Evolutionary conservation across 35 echinoderm and acorn worm species (phyloP), one percentile per base, ranked within the genome.

Genomic region (Ptychodera flava): DNA sequence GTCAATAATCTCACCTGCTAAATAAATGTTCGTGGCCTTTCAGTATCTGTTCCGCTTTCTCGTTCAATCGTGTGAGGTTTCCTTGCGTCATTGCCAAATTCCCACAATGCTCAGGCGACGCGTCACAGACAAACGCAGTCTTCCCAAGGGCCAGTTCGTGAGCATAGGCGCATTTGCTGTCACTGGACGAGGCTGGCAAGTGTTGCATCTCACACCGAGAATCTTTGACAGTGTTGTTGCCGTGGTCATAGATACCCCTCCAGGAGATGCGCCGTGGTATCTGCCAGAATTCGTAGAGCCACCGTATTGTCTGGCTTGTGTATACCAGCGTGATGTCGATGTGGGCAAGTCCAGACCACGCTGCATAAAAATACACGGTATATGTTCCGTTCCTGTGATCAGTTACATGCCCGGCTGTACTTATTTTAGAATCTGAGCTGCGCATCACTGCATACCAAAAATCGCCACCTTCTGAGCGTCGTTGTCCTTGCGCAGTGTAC

Each of bases 361-460:
- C 82, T 28, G 86, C 87, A 32, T 79, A 89, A 28, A 92, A 84
- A 32, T 89, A 92, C 52, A 92, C 37, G 32, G 86, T 92, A 82
- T 92, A 92, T 1, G 91, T 80, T 0, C 91, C 91, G 31, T 92
- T 92, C 15, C 79, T 16, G 37, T 92, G 87, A 36, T 92, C 91
- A 16, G 85, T 30, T 16, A 89, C 38, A 30, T 82, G 29, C 1
- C 85, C 86, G 10, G 91, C 81, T 27, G 91, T 92, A 35, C 80
- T 80, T 33, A 35, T 80, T 83, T 33, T 37, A 16, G 16, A 33
- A 33, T 22, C 33, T 28, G 33, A 32, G 34, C 35, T 6, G 16
- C 38, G 34, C 30, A 89, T 16, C 33, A 82, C 36, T 0, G 87
- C 38, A 64, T 75, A 33, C 87, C 87, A 89, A 45, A 83, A 82